Base-by-base conservation (phyloP, 1,140 invertebrate genomes). In the Acyrthosiphon pisum region DNA sequence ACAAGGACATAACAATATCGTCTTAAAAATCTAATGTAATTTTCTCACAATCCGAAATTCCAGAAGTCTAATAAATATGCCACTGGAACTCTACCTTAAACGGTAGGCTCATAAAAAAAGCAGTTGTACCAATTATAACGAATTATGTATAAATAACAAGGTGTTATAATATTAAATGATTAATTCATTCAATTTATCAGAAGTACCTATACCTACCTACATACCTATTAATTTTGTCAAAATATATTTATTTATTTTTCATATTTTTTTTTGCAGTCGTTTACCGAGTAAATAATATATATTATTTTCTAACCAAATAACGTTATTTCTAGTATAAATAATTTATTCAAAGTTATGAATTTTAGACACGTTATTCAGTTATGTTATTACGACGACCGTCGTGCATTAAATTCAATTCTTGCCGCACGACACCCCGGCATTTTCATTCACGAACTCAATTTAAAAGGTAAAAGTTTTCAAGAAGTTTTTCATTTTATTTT, bases 391-490 rank as follows among this genome's bases (percentile, higher is more conserved):
- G 53, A 41, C 20, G 53, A 41, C 20, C 37, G 22, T 90, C 37
- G 37, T 44, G 89, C 26, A n/a, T 90, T 68, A 44, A 90, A 90
- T 90, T 90, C 53, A 90, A 90, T 68, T 90, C 7, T 46, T 60
- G 11, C 37, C 20, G 37, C 23, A 37, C 35, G 35, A 89, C n/a
- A 89, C 88, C 8, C 35, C 35, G 6, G 35, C 44, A 8, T 41
- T 60, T 90, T 60, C 44, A 41, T 90, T 90, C 35, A 30, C 88
- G 89, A 90, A 90, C 53, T 68, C n/a, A 90, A 90, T 68, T 60
- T 90, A 90, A 60, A 68, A 56, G 35, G 18, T 89, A 89, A 89
- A 89, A 56, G 88, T 89, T 90, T 56, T 90, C 88, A 30, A 26
- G 88, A 90, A 90, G 35, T 68, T 90, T 90, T 68, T 90, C 56